Percentiles rank a stretch among this genome's conserved stretches.
These are phyloP conservation scores for Oophaga pumilio DNA, from an alignment of 2,113 vertebrate genomes.

Conservation along the genomic window DNA sequence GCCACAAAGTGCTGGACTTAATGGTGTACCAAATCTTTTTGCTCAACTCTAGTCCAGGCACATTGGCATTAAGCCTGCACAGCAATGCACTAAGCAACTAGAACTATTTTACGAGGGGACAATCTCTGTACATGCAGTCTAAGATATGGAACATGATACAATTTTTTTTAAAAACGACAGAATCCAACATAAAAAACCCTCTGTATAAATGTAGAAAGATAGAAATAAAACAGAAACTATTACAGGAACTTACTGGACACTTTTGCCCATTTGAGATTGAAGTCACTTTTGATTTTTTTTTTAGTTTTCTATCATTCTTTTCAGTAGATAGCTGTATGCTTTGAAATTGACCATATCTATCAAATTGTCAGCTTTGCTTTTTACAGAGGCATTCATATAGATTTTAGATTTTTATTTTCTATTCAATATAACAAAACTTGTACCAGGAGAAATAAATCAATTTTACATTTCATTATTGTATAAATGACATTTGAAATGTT, in stretches of 20 bases:
- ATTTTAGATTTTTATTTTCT: slow-evolving; percentile 19
- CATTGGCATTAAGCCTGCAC: no score
- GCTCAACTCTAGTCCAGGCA: no score
- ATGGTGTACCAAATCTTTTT: no score
- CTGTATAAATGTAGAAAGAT: background rate
- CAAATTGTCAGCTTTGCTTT: slow-evolving; percentile 41
- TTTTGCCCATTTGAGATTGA: slow-evolving; percentile 4
- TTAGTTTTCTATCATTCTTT: background rate
- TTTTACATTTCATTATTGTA: background rate
- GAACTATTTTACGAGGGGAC: no score
- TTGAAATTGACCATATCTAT: slow-evolving; percentile 37
- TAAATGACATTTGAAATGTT: background rate
- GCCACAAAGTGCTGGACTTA: no score
- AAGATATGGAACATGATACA: no score
- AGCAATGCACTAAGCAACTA: no score
- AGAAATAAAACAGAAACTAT: background rate
- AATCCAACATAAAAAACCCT: background rate
- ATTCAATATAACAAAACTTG: slow-evolving; percentile 14
- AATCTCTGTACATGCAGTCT: no score
- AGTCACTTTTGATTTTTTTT: background rate
- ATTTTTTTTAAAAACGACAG: background rate
- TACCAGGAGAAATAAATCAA: slow-evolving; percentile 13
- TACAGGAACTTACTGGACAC: background rate
- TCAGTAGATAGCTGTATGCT: slow-evolving; percentile 22
- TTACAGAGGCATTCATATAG: slow-evolving; percentile 19